phyloP scores from a whole-genome alignment of 1,140 invertebrate genomes.

The Neodiprion fabricii region DNA sequence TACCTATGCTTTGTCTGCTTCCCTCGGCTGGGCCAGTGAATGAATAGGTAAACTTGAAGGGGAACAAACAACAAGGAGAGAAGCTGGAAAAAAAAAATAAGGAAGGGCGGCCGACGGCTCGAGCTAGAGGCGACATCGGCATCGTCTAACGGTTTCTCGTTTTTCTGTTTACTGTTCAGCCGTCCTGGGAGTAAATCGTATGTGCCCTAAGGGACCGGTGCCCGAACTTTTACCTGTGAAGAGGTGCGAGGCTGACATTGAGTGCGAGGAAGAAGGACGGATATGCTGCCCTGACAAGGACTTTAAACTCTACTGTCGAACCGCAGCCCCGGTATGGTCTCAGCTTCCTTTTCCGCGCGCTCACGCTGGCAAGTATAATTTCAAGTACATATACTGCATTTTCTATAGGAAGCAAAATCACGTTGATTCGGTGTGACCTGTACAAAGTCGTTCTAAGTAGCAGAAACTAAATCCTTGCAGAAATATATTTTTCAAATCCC shows the following conservation, averaged over 20 bases:
- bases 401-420: too few species aligned
- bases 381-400: slow-evolving; percentile 11
- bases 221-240: slow-evolving; percentile 71
- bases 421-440: too few species aligned
- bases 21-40: too few species aligned
- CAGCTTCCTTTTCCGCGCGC: slow-evolving; percentile 62
- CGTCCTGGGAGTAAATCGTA: slow-evolving; percentile 69
- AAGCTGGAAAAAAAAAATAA: too few species aligned
- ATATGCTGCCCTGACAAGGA: slow-evolving; percentile 72
- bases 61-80: too few species aligned
- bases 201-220: slow-evolving; percentile 69
- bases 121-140: too few species aligned
- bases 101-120: too few species aligned
- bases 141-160: not conserved
- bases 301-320: slow-evolving; percentile 68
- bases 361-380: slow-evolving; percentile 54
- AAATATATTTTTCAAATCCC: too few species aligned
- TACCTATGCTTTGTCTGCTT: too few species aligned
- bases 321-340: slow-evolving; percentile 66
- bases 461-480: too few species aligned
- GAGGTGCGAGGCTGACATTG: slow-evolving; percentile 68
- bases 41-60: too few species aligned
- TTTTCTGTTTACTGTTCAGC: slow-evolving; percentile 55
- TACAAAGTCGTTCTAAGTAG: too few species aligned
- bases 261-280: slow-evolving; percentile 68